A percentile compares a stretch with the other conserved stretches of the same genome.
phyloP scores from a whole-genome alignment of 64 coral and sea anemone genomes.

The Dendronephthya gigantea region DNA sequence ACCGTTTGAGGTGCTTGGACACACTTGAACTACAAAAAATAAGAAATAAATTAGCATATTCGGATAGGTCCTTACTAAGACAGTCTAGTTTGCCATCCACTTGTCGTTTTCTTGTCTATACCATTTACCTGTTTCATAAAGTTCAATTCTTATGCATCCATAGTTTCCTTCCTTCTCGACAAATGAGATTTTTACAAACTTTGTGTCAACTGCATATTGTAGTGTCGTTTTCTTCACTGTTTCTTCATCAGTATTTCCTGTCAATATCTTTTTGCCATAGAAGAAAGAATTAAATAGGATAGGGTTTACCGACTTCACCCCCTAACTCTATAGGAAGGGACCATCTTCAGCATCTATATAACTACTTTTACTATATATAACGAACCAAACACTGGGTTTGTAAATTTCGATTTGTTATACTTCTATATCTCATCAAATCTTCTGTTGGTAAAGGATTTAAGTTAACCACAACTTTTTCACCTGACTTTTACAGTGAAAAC shows the following conservation, averaged over 20 bases:
- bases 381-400: too few species aligned
- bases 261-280: background rate
- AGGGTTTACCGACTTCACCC: too few species aligned
- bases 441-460: too few species aligned
- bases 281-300: background rate
- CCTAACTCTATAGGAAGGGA: too few species aligned
- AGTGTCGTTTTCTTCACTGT: background rate
- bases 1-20: background rate
- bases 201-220: background rate
- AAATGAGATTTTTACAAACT: background rate
- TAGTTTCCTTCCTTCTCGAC: background rate
- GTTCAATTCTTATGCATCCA: background rate
- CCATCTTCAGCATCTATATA: too few species aligned
- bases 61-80: background rate
- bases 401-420: too few species aligned
- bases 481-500: too few species aligned
- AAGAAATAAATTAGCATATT: background rate
- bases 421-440: too few species aligned
- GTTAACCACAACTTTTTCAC: too few species aligned
- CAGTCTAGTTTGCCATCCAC: background rate
- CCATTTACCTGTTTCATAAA: background rate
- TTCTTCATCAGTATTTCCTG: background rate
- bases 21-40: background rate
- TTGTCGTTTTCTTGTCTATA: background rate
- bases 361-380: too few species aligned